Conservation (phyloP, 2,113 vertebrate species). For the Forbesichthys agassizii region DNA sequence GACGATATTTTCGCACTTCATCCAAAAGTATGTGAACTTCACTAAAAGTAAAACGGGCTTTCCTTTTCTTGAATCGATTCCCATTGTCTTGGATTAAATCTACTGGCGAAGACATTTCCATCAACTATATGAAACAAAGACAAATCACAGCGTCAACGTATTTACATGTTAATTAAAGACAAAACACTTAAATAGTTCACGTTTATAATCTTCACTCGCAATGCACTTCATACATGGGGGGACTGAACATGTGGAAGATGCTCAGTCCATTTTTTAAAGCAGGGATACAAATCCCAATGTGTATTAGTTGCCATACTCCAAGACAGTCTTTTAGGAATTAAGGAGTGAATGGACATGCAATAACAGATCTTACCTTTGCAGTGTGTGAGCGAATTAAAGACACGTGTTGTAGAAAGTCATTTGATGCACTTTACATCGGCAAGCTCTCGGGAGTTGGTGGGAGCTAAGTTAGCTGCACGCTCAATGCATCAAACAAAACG, state of each 20-base stretch:
- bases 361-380: not conserved
- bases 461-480: constrained; percentile 14
- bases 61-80: constrained; percentile 76
- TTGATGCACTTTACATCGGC: too few species aligned
- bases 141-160: not conserved
- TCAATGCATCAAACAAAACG: not conserved
- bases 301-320: not conserved
- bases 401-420: constrained; percentile 25
- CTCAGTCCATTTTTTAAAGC: not conserved
- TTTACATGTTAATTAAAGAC: not conserved
- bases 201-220: not conserved
- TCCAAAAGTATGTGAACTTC: constrained; percentile 81
- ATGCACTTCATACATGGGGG: not conserved
- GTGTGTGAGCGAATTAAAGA: constrained; percentile 49
- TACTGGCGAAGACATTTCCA: constrained; percentile 70
- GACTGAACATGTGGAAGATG: not conserved
- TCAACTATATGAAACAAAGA: not conserved
- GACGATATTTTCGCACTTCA: constrained; percentile 77
- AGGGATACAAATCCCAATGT: not conserved
- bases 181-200: not conserved
- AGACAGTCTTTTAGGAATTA: not conserved
- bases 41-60: constrained; percentile 78
- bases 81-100: constrained; percentile 61
- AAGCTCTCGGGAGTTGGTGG: too few species aligned
- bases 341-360: not conserved